Conservation (phyloP, 2,113 vertebrate species). For the Bothrops jararaca region DNA sequence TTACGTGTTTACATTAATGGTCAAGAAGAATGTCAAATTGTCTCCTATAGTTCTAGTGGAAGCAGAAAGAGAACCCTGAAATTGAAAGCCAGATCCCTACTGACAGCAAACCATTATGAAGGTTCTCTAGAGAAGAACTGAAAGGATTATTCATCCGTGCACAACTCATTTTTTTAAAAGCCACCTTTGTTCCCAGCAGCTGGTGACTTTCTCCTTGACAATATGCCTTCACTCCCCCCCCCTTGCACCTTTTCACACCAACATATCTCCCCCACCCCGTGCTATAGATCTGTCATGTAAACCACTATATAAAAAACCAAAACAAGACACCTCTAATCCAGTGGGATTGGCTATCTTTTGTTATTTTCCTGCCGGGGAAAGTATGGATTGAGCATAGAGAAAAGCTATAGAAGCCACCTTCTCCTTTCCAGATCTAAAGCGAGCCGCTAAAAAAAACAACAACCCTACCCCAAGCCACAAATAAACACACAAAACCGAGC, state of each 20-base stretch:
- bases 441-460: not conserved
- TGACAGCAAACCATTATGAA: not conserved
- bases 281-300: not conserved
- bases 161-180: not conserved
- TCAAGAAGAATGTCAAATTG: not conserved
- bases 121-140: not conserved
- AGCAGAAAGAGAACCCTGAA: not conserved
- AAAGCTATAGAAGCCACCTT: not conserved
- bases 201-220: not conserved
- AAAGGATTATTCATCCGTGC: not conserved
- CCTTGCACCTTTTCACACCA: not conserved
- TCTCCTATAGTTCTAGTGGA: not conserved
- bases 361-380: not conserved
- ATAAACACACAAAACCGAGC: not conserved
- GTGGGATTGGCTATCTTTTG: not conserved
- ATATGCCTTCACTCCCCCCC: not conserved
- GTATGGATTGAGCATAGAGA: not conserved
- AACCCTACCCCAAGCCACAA: not conserved
- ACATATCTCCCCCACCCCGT: not conserved
- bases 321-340: not conserved
- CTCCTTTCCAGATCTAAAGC: not conserved
- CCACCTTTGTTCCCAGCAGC: not conserved
- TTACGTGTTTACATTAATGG: not conserved
- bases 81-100: not conserved
- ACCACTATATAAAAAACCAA: not conserved